These are phyloP conservation scores for Microctonus brassicae DNA, from an alignment of 2,888 invertebrate species.

Conservation along the genomic window DNA sequence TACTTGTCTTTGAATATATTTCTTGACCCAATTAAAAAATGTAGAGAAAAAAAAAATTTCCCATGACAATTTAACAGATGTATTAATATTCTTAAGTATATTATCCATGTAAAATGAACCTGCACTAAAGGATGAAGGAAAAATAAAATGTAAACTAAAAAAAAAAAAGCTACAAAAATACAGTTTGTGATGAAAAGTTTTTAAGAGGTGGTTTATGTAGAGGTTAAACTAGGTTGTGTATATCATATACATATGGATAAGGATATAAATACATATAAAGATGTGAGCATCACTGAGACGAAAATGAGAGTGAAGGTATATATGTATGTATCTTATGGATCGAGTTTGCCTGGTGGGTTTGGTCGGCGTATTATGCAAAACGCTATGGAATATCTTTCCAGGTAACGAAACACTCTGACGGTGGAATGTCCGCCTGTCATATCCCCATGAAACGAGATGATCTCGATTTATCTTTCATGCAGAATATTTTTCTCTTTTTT, in stretches of 20 bases:
- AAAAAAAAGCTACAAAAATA: too few relatives aligned
- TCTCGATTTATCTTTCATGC: conserved; percentile 41
- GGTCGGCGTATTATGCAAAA: conserved; percentile 25
- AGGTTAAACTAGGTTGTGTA: neutral
- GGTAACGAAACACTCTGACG: conserved; percentile 43
- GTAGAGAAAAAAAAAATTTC: neutral
- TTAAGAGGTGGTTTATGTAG: neutral
- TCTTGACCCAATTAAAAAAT: too few relatives aligned
- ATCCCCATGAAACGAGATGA: conserved; percentile 9
- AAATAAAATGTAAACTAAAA: too few relatives aligned
- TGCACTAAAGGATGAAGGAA: neutral
- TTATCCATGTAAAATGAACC: too few relatives aligned
- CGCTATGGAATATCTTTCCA: conserved; percentile 33
- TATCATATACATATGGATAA: neutral
- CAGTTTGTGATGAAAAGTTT: neutral
- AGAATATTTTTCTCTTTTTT: conserved; percentile 13
- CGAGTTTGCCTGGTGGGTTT: conserved; percentile 12
- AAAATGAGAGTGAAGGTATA: neutral
- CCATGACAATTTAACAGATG: neutral
- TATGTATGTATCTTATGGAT: conserved; percentile 16
- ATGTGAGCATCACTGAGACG: neutral
- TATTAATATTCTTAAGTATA: too few relatives aligned
- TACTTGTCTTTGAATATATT: too few relatives aligned
- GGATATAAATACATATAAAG: conserved; percentile 6
- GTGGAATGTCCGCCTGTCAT: conserved; percentile 41